These are phyloP conservation scores for Actinopyga echinites DNA, from an alignment of 53 echinoderm and acorn worm species.

Conservation along the genomic window DNA sequence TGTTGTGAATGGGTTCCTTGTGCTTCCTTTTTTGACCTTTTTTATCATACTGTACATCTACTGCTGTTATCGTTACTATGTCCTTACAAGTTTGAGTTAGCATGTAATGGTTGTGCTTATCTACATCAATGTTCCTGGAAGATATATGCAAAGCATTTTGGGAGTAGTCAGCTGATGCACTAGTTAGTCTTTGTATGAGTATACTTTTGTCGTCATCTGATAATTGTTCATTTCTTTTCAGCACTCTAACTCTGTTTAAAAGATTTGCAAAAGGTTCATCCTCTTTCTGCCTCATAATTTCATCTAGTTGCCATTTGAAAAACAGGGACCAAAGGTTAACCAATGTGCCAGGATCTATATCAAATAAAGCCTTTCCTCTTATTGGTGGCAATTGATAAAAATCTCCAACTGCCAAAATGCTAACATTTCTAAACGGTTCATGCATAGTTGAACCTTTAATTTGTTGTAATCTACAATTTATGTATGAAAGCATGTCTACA, in stretches of 20 bases:
- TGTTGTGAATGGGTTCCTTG: neutral
- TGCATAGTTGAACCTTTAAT: neutral
- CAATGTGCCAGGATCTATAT: constrained; percentile 5
- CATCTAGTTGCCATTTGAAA: constrained; percentile 36
- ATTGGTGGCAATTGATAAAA: constrained; percentile 53
- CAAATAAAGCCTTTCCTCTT: constrained; percentile 15
- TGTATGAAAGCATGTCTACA: constrained; percentile 15
- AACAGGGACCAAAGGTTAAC: constrained; percentile 44
- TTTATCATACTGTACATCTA: neutral
- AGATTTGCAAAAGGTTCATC: constrained; percentile 42
- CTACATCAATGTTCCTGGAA: constrained; percentile 41
- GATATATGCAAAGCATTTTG: constrained; percentile 30
- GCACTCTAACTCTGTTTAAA: constrained; percentile 11
- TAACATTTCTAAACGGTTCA: constrained; percentile 44
- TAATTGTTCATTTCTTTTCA: no score
- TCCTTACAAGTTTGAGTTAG: neutral
- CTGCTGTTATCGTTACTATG: neutral
- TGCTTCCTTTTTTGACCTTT: neutral
- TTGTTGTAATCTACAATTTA: constrained; percentile 42
- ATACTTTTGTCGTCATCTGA: no score
- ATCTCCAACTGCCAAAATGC: constrained; percentile 50
- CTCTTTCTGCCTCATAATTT: constrained; percentile 50
- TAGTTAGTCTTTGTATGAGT: neutral
- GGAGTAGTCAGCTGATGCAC: neutral
- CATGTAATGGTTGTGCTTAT: constrained; percentile 28